phyloP scores from a whole-genome alignment of 1,140 invertebrate genomes.

The Bombus confusus region DNA sequence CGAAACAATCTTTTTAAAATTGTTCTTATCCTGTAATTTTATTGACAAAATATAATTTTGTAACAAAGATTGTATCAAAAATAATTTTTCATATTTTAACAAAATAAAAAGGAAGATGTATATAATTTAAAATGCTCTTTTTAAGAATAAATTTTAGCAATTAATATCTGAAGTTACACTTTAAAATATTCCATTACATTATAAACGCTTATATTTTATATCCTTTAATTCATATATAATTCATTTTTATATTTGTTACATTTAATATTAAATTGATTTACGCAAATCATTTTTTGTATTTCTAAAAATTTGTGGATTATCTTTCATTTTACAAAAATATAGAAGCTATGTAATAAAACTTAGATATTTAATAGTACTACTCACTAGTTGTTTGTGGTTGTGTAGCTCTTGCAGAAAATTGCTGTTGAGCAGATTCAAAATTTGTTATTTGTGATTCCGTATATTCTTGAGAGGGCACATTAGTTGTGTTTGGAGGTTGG shows the following conservation, averaged over 20 bases:
- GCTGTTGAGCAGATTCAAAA: constrained; percentile 52
- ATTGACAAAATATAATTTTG: neutral
- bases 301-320: neutral
- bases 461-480: constrained; percentile 54
- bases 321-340: neutral
- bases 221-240: no score
- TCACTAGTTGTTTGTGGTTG: constrained; percentile 64
- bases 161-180: neutral
- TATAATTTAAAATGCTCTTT: neutral
- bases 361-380: constrained; percentile 36
- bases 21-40: neutral
- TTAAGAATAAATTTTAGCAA: neutral
- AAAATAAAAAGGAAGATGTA: neutral
- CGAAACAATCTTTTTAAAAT: neutral
- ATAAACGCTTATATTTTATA: no score
- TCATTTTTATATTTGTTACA: no score
- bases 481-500: constrained; percentile 25
- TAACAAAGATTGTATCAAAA: neutral
- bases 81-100: neutral
- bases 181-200: neutral
- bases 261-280: neutral
- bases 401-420: constrained; percentile 25
- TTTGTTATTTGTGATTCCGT: constrained; percentile 44
- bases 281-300: neutral
- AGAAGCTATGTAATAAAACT: neutral